A percentile compares a stretch with the other conserved stretches of the same genome.
phyloP scores from a whole-genome alignment of 2,797 vertebrate species.

The Pempheris klunzingeri region DNA sequence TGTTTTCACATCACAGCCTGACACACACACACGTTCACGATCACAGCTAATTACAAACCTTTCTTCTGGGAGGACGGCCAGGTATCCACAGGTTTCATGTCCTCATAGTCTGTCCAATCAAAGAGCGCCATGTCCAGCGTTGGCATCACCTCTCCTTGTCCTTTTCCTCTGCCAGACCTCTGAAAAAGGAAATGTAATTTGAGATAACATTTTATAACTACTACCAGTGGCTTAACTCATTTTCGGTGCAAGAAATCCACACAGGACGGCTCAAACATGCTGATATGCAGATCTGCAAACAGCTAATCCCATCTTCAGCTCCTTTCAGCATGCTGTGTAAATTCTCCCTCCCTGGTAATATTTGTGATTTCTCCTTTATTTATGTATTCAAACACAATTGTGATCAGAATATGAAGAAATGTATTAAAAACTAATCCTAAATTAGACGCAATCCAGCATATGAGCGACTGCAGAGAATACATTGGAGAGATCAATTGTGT shows the following conservation, averaged over 20 bases:
- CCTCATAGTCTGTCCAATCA: slow-evolving; percentile 98
- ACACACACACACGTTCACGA: too few relatives aligned
- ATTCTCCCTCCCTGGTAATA: neutral
- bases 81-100: slow-evolving; percentile 91
- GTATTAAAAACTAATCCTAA: slow-evolving; percentile 35
- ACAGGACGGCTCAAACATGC: neutral
- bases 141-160: slow-evolving; percentile 93
- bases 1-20: neutral
- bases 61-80: slow-evolving; percentile 93
- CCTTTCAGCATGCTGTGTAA: neutral
- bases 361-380: slow-evolving; percentile 10
- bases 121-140: slow-evolving; percentile 97
- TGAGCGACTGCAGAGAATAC: neutral
- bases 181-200: slow-evolving; percentile 50
- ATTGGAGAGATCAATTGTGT: slow-evolving; percentile 1
- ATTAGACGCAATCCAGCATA: neutral
- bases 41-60: slow-evolving; percentile 78
- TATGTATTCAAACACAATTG: slow-evolving; percentile 15
- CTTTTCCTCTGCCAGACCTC: slow-evolving; percentile 80
- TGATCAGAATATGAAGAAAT: slow-evolving; percentile 46
- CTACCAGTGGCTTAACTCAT: neutral
- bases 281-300: slow-evolving; percentile 25
- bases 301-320: slow-evolving; percentile 15
- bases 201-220: neutral
- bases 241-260: neutral